Evolutionary conservation across 2,113 vertebrate species (phyloP), one percentile per base, ranked within the genome.

Genomic region (Elephantulus edwardii): DNA sequence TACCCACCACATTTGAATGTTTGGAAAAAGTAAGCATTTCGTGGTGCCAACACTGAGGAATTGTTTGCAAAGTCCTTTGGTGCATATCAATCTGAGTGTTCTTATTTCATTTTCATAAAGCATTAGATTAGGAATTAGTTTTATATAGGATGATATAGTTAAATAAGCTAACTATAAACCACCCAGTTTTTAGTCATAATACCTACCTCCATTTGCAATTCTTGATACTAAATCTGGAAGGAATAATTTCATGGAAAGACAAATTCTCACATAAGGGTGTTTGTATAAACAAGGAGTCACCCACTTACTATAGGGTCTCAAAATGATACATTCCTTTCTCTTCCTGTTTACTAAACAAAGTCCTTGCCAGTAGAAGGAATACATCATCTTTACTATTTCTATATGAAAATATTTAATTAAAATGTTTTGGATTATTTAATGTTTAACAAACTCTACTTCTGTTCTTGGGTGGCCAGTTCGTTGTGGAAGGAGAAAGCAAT

Each of bases 241-340:
- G 66, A 71, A 70, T 83, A 77, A 96, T 75, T 79, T 90, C 64
- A 88, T 24, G 58, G 58, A 52, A 91, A 93, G 80, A 83, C 76
- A 72, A 64, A 87, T 86, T 87, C 75, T 56, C 77, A 60, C 87
- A 86, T 44, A 91, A 85, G 44, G 14, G 0, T 30, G 5, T 71
- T 91, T 22, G 9, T 40, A 70, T 88, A 90, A 93, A 80, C 52
- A 95, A 71, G 33, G n/a, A 66, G 82, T 64, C 64, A 89, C 91
- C 68, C 74, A 13, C 26, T 88, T 79, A 56, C 58, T 64, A 70
- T 20, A 42, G n/a, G 28, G 40, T 91, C 52, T 78, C 56, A 44
- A 87, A 79, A 91, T 42, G 40, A 50, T 48, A 38, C 44, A 64
- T 24, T 54, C 10, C 8, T 64, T 84, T 87, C 58, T 79, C 33